These are phyloP conservation scores for Globia sparganii DNA, from an alignment of 2,888 invertebrate genomes.

Conservation along the genomic window DNA sequence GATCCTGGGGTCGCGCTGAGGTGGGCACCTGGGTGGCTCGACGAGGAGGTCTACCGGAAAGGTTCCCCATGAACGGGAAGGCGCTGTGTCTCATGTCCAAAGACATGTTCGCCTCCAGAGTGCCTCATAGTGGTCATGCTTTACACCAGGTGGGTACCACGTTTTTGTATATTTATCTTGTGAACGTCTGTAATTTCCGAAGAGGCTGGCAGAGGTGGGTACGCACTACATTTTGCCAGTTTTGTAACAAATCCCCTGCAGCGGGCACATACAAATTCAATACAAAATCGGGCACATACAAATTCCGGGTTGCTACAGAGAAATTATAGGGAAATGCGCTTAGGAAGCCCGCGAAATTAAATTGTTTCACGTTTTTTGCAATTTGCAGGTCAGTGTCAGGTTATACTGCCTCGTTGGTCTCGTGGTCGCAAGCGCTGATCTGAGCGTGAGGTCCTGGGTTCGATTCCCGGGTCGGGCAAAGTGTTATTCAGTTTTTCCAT, in stretches of 20 bases:
- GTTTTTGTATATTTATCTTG: neutral
- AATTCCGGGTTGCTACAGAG: neutral
- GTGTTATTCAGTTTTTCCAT: no score
- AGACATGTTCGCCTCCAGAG: conserved; percentile 93
- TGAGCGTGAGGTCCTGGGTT: no score
- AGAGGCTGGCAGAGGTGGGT: neutral
- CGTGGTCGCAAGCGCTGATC: no score
- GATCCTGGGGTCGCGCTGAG: conserved; percentile 93
- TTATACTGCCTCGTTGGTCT: no score
- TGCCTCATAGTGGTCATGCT: conserved; percentile 92
- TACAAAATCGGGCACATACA: neutral
- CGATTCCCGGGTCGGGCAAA: no score
- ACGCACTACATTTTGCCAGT: neutral
- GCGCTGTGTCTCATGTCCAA: conserved; percentile 94
- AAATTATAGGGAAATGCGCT: no score
- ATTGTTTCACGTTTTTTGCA: no score
- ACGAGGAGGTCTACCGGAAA: conserved; percentile 90
- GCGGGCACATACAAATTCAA: neutral
- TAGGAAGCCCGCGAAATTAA: no score
- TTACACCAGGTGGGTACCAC: conserved; percentile 90
- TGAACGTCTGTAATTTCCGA: neutral
- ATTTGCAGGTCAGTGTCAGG: no score
- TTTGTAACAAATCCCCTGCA: no score
- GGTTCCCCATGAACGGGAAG: conserved; percentile 95
- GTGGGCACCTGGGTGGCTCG: conserved; percentile 93